Evolutionary conservation across 1,140 invertebrate species (phyloP), one percentile per base, ranked within the genome.

Genomic region (Hestina assimilis): DNA sequence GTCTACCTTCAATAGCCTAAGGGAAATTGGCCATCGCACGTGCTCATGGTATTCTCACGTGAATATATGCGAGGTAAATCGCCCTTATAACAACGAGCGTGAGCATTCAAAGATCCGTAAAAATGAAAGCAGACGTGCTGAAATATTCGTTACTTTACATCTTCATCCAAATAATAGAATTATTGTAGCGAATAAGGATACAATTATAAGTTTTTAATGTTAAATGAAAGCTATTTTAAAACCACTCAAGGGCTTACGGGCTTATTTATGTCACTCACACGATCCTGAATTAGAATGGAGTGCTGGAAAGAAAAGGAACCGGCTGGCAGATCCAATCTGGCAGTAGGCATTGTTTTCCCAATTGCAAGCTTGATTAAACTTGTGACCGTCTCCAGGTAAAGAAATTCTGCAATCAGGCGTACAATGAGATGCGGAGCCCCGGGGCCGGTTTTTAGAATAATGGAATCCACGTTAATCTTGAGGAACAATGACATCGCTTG

Each of bases 321-420:
- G 48, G 51, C 33, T 63, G 67, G 75, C 69, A 50, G 43, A 46
- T 58, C 68, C 75, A 79, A 79, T 75, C 69, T 59, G 38, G 51
- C 63, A 66, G 58, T 41, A 41, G 43, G 59, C 75, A 77, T 79
- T 84, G 77, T 80, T 82, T 82, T 72, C 71, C 66, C 69, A 72
- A 83, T 84, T 83, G 73, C 64, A 66, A 51, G 81, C 62, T 71
- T 81, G 79, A 84, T 84, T 81, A 82, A 76, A 71, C 77, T 67
- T 73, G 67, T 72, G 55, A 67, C 47, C 29, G 57, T 63, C 51
- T 63, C 61, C 69, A 76, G 74, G 78, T 81, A 79, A 68, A 71
- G 51, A 56, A 54, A 66, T 61, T 60, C 52, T 61, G 73, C 79
- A 84, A 82, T 83, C 81, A 81, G 62, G 68, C 76, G 75, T 66